Conservation (phyloP, 2,113 vertebrate species). For the Lophotis ruficrista region DNA sequence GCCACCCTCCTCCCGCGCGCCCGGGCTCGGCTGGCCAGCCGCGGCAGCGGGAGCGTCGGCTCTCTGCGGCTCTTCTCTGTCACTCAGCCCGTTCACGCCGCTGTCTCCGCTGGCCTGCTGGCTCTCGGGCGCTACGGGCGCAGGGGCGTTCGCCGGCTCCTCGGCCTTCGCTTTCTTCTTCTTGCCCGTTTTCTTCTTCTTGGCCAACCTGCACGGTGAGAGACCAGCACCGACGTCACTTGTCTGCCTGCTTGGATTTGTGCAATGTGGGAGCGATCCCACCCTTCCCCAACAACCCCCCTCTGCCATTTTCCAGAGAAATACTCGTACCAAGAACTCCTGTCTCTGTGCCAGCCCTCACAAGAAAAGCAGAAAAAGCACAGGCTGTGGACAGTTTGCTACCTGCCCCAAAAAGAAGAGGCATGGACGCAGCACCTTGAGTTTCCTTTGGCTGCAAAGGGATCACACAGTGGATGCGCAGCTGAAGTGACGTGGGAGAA, state of each 20-base stretch:
- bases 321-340: neutral
- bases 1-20: neutral
- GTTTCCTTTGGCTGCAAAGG: neutral
- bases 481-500: neutral
- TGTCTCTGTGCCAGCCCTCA: accelerated
- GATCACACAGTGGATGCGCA: neutral
- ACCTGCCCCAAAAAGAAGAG: neutral
- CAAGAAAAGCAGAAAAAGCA: neutral
- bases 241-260: neutral
- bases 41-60: accelerated
- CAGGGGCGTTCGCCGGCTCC: neutral
- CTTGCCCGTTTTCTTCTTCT: conserved; percentile 86
- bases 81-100: neutral
- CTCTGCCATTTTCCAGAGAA: neutral
- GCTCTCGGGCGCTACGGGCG: neutral
- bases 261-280: accelerated
- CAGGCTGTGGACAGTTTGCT: neutral
- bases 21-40: neutral
- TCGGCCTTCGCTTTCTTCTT: conserved; percentile 81
- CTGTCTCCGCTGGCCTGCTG: neutral
- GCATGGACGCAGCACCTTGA: neutral
- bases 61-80: neutral
- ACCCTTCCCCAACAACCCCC: neutral
- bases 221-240: neutral
- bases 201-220: conserved; percentile 81